Base-by-base conservation (phyloP, 2,888 invertebrate genomes). In the Aphidius colemani region DNA sequence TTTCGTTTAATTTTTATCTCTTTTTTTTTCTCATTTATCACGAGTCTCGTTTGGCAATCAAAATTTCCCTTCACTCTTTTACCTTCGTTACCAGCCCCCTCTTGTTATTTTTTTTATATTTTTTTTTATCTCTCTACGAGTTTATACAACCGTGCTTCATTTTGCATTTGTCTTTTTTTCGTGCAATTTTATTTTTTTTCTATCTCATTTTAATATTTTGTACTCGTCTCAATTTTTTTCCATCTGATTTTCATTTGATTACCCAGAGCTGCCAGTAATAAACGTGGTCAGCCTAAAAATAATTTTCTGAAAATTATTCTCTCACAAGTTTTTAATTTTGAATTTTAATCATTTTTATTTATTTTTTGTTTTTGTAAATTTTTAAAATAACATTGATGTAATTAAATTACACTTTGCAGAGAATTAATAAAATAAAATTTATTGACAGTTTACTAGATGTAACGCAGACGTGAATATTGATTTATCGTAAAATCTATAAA, bases 81-180 rank as follows among this genome's bases (percentile, higher is more conserved):
- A 55, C 63, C 68, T 69, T 65, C 55, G 30, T 53, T 58, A 65
- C 64, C 59, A 58, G 40, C 62, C 9, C 53, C 59, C 67, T 50
- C 62, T 56, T 45, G 62, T 62, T 66, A 57, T 63, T 57, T 58
- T 66, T 65, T 67, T 60, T 61, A 5, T 30, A 5, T 30, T 30
- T 30, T 30, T 30, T 30, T 30, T 30, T 30, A 74, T 57, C 70
- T 71, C 71, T 69, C 66, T 57, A 39, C 60, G 61, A 51, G 67
- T 71, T 70, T 65, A 18, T 18, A 18, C 13, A 18, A 18, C 70
- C 67, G 59, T 55, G 65, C 70, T 70, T 69, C 55, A 50, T 57
- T 44, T 11, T 9, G n/a, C 65, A 48, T 71, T 70, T 18, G 13
- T 18, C 13, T 71, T 72, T 67, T 67, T 66, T 66, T 67, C 64